Evolutionary conservation across 2,888 invertebrate species (phyloP).

Genomic region (Drosophila paracracens): DNA sequence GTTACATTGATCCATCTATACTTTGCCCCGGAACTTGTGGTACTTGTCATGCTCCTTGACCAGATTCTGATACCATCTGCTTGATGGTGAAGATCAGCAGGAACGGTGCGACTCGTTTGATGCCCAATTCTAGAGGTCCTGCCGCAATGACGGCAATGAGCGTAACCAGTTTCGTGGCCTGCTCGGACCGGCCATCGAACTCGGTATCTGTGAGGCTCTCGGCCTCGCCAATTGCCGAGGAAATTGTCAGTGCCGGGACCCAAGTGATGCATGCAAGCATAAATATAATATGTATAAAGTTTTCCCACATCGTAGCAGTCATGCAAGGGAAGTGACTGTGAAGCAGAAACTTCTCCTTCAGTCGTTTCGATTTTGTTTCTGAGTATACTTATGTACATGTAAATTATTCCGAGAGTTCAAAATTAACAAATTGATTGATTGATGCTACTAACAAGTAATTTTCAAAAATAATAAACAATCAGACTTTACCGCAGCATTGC

Average conservation of each 20-base stretch:
- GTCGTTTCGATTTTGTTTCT: slow-evolving; percentile 34
- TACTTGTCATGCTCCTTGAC: slow-evolving; percentile 84
- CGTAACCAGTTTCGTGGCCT: slow-evolving; percentile 81
- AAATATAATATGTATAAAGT: neutral
- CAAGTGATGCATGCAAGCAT: slow-evolving; percentile 27
- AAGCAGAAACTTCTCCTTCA: slow-evolving; percentile 19
- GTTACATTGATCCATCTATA: slow-evolving; percentile 54
- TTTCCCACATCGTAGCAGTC: neutral
- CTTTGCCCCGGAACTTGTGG: slow-evolving; percentile 84
- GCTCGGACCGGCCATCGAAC: slow-evolving; percentile 78
- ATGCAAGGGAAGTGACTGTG: neutral
- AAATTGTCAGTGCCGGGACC: slow-evolving; percentile 70
- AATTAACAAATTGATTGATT: neutral
- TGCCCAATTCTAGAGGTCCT: slow-evolving; percentile 67
- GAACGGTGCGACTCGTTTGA: slow-evolving; percentile 84
- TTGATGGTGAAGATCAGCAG: slow-evolving; percentile 81
- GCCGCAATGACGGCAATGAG: slow-evolving; percentile 77
- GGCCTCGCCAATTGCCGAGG: slow-evolving; percentile 56
- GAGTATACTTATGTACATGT: too few relatives aligned
- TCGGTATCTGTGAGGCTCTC: slow-evolving; percentile 71
- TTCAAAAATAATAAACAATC: neutral
- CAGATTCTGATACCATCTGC: slow-evolving; percentile 83
- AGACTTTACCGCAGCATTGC: slow-evolving; percentile 6
- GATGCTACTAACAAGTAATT: neutral
- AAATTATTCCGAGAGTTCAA: neutral